Percentiles rank a stretch among this genome's conserved stretches.
phyloP scores from a whole-genome alignment of 2,113 vertebrate genomes.

The Actenoides hombroni region DNA sequence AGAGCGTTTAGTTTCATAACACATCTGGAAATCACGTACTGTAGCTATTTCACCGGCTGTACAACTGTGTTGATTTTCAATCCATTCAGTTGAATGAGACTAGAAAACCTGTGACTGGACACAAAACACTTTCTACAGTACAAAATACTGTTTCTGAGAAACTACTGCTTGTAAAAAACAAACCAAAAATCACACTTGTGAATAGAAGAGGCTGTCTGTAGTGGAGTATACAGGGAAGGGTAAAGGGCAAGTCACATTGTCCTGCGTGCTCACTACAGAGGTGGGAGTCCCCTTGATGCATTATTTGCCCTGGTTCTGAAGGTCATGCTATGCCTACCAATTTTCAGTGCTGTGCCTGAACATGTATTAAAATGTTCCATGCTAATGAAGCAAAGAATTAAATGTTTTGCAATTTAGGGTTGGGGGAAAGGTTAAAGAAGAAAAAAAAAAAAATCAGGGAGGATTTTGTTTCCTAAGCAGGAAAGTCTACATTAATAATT shows the following conservation, averaged over 20 bases:
- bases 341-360: constrained; percentile 62
- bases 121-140: not conserved
- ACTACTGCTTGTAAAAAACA: not conserved
- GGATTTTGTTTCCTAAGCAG: constrained; percentile 79
- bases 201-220: not conserved
- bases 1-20: not conserved
- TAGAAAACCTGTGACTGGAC: not conserved
- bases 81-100: not conserved
- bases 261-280: not conserved
- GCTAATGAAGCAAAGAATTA: constrained; percentile 76
- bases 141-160: not conserved
- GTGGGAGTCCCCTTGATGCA: not conserved
- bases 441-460: constrained; percentile 8
- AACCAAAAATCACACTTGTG: not conserved
- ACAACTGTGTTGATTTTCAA: fast-evolving
- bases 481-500: constrained; percentile 82
- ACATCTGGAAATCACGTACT: not conserved
- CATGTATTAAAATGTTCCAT: constrained; percentile 66
- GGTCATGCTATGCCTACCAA: not conserved
- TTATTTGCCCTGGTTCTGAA: constrained; percentile 23
- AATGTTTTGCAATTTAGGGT: constrained; percentile 59
- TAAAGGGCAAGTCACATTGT: not conserved
- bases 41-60: not conserved
- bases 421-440: constrained; percentile 8
- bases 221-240: not conserved